phyloP scores from a whole-genome alignment of 2,888 invertebrate species.

The Microctonus hyperodae region DNA sequence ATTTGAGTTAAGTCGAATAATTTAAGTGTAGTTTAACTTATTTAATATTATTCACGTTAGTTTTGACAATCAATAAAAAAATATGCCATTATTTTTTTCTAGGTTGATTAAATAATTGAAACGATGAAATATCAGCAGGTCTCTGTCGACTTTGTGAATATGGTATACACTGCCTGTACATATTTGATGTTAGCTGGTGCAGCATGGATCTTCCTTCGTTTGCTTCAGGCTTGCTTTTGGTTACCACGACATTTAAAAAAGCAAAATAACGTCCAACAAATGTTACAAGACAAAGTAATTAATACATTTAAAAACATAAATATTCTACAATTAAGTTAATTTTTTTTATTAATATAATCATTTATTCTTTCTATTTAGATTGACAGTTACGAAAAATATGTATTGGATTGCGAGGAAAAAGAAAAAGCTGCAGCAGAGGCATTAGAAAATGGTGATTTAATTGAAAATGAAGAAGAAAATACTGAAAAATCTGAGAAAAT shows the following conservation, averaged over 20 bases:
- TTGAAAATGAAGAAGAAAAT: constrained; percentile 29
- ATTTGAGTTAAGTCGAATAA: not conserved
- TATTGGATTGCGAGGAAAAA: constrained; percentile 54
- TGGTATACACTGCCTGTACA: constrained; percentile 70
- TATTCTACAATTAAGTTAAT: constrained; percentile 13
- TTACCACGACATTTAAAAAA: constrained; percentile 69
- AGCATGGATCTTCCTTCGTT: constrained; percentile 72
- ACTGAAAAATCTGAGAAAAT: constrained; percentile 35
- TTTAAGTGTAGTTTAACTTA: not conserved
- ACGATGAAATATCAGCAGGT: constrained; percentile 74
- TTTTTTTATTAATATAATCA: not conserved
- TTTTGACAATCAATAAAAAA: constrained; percentile 24
- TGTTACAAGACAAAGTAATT: constrained; percentile 66
- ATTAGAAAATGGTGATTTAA: constrained; percentile 27
- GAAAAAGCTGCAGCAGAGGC: constrained; percentile 44
- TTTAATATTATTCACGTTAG: not conserved
- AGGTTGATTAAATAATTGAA: constrained; percentile 34
- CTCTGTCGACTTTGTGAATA: constrained; percentile 72
- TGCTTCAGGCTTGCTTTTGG: constrained; percentile 72
- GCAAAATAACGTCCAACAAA: constrained; percentile 66
- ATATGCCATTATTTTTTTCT: constrained; percentile 14
- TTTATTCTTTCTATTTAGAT: constrained; percentile 42
- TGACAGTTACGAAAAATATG: constrained; percentile 55
- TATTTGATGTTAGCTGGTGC: constrained; percentile 70
- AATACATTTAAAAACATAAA: constrained; percentile 22